These are phyloP conservation scores for Abramis brama DNA, from an alignment of 2,113 vertebrate genomes.

Conservation along the genomic window DNA sequence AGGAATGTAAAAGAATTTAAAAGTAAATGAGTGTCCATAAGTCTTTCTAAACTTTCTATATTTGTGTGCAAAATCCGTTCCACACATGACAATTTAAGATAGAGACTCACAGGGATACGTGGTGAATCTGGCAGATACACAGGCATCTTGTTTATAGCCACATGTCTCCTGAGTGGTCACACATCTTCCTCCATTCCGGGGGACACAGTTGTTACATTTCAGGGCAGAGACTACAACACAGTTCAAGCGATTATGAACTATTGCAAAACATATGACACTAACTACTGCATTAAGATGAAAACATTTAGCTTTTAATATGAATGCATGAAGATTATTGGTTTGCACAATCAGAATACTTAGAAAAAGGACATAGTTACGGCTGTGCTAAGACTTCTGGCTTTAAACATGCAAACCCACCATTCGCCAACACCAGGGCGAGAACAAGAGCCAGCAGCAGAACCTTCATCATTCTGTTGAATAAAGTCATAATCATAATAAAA, in stretches of 20 bases:
- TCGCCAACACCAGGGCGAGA: slow-evolving; percentile 26
- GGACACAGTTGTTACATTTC: slow-evolving; percentile 26
- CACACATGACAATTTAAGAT: neutral
- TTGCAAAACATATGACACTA: too few species aligned
- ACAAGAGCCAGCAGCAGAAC: slow-evolving; percentile 27
- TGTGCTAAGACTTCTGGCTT: too few species aligned
- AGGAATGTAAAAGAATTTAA: slow-evolving; percentile 1
- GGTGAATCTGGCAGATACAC: slow-evolving; percentile 3
- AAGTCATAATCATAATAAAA: neutral
- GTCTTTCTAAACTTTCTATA: neutral
- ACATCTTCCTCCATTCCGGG: neutral
- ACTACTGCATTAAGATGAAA: neutral
- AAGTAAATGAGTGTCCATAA: neutral
- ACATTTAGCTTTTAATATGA: neutral
- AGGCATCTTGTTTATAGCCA: neutral
- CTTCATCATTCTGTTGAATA: slow-evolving; percentile 31
- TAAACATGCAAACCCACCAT: slow-evolving; percentile 24
- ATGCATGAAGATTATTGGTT: too few species aligned
- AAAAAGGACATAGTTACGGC: too few species aligned
- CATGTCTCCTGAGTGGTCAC: neutral
- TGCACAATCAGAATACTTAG: too few species aligned
- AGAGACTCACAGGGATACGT: neutral
- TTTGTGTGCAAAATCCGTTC: neutral
- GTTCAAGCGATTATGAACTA: neutral
- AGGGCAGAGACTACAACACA: slow-evolving; percentile 25